phyloP scores from a whole-genome alignment of 2,113 vertebrate species.

The Columba janthina region DNA sequence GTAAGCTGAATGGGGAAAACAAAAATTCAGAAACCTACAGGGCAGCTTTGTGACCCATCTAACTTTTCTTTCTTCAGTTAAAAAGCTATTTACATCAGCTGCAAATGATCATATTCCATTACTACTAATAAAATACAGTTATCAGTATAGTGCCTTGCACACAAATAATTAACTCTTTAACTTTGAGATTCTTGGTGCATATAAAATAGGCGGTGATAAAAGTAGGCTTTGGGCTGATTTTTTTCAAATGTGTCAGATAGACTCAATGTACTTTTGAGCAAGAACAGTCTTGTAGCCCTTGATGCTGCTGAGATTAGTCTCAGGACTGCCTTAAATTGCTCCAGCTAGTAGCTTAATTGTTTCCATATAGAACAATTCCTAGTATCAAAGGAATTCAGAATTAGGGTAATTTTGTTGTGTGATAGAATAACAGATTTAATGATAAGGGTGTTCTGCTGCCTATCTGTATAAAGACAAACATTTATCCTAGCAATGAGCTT shows the following conservation, averaged over 20 bases:
- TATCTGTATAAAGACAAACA: not conserved
- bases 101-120: not conserved
- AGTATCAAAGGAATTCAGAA: conserved; percentile 40
- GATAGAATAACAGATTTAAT: conserved; percentile 36
- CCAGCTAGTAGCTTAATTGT: conserved; percentile 33
- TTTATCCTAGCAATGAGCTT: not conserved
- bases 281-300: not conserved
- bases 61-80: not conserved
- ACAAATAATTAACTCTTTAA: not conserved
- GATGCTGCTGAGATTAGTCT: conserved; percentile 4
- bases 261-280: not conserved
- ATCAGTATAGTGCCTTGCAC: not conserved
- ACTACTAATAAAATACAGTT: not conserved
- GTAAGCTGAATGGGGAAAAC: not conserved
- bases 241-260: not conserved
- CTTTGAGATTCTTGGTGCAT: not conserved
- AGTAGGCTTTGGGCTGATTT: not conserved
- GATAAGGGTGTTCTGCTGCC: conserved; percentile 25
- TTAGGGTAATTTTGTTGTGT: conserved; percentile 21
- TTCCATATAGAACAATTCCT: conserved; percentile 32
- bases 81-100: not conserved
- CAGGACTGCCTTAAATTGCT: conserved; percentile 30
- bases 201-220: not conserved
- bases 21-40: not conserved
- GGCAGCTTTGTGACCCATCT: not conserved